Evolutionary conservation across 1,140 invertebrate species (phyloP), one percentile per base, ranked within the genome.

Genomic region (Parapsyche elsis): DNA sequence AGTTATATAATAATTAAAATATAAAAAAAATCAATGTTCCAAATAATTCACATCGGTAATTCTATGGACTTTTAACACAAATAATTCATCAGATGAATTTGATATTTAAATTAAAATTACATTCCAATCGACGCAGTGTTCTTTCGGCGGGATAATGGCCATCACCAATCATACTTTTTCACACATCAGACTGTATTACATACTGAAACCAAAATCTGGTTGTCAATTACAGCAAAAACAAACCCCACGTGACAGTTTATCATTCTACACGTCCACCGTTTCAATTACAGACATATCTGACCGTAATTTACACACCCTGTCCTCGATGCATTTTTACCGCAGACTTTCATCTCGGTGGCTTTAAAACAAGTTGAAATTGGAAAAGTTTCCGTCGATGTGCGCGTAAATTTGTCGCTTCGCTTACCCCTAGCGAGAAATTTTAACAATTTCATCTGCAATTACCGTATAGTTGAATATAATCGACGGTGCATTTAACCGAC

Each of bases 141-240:
- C 78, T n/a, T 49, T 53, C 49, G 16, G 67, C 46, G 49, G n/a
- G 26, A 45, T 79, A 79, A 79, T 79, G 71, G 78, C 67, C 44
- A 46, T 57, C 78, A 79, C 78, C 78, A 73, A 79, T 79, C 78
- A 79, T 79, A 59, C 71, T 71, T 79, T 59, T 73, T 79, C 78
- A 74, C 78, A 79, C 78, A 79, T 79, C 78, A 79, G 45, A 57
- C 81, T 46, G 44, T 71, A 81, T 81, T 71, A 79, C 78, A 71
- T 76, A 76, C 70, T 81, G 73, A 81, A 81, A 81, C 81, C 81
- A 81, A 81, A 81, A 81, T 79, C 78, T 78, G 78, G 81, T 81
- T 57, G 46, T 74, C 76, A 59, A 79, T 79, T 81, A 81, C 79
- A 71, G 53, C 75, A 78, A 80, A 81, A 81, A 59, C 26, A 61